Conservation (phyloP, 2,797 vertebrate genomes). For the Rhodeus uyekii region DNA sequence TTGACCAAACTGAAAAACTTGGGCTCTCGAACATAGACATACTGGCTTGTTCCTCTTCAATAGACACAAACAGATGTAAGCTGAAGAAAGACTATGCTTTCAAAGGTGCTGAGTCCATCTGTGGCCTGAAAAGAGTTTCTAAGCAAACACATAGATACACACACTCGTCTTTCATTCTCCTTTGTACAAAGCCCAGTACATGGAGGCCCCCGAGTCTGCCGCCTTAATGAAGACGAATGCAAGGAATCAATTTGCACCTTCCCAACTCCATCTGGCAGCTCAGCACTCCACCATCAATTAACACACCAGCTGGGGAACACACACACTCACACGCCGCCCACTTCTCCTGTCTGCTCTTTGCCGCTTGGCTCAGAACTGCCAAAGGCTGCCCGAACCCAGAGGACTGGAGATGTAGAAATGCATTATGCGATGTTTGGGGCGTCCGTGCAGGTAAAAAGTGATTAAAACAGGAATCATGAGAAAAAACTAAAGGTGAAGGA, state of each 20-base stretch:
- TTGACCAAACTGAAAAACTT: constrained; percentile 38
- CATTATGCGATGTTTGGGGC: constrained; percentile 21
- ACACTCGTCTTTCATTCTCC: constrained; percentile 32
- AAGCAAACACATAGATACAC: constrained; percentile 22
- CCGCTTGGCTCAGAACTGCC: constrained; percentile 24
- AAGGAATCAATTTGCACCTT: constrained; percentile 80
- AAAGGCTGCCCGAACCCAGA: constrained; percentile 8
- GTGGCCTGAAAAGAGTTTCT: constrained; percentile 22
- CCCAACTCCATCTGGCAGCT: constrained; percentile 80
- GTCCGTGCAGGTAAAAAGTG: not conserved
- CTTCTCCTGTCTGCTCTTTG: constrained; percentile 38
- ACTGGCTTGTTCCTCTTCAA: not conserved
- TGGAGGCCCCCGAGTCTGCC: constrained; percentile 67
- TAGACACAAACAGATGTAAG: constrained; percentile 3
- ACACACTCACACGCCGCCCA: constrained; percentile 61
- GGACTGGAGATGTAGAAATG: constrained; percentile 12
- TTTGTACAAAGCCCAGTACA: constrained; percentile 46
- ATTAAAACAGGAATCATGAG: not conserved
- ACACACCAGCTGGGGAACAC: constrained; percentile 77
- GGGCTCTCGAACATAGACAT: constrained; percentile 30
- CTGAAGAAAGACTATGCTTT: not conserved
- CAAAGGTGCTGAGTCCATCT: not conserved
- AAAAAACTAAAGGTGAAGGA: constrained; percentile 15
- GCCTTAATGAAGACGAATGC: constrained; percentile 83
- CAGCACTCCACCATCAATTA: constrained; percentile 77